Conservation (phyloP, 1,140 invertebrate species). For the Cotesia vestalis region DNA sequence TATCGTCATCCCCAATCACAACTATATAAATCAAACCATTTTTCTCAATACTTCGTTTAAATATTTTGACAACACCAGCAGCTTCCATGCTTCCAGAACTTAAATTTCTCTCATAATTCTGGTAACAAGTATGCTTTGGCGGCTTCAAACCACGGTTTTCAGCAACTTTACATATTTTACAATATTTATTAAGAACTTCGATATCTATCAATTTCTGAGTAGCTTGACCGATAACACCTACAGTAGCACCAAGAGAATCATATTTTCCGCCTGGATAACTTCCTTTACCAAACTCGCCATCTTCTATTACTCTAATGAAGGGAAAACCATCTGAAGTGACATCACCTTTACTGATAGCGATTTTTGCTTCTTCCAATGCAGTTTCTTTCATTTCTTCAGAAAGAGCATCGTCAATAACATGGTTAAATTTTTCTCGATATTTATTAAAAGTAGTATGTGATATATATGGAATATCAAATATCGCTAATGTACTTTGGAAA, state of each 20-base stretch:
- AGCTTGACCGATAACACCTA: slow-evolving; percentile 47
- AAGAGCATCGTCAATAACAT: slow-evolving; percentile 31
- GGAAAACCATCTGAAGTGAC: too few relatives aligned
- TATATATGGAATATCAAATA: slow-evolving; percentile 42
- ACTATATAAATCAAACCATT: too few relatives aligned
- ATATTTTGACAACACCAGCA: too few relatives aligned
- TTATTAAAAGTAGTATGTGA: slow-evolving; percentile 36
- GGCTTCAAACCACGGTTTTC: too few relatives aligned
- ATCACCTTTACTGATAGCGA: too few relatives aligned
- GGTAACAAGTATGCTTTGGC: too few relatives aligned
- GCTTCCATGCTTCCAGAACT: neutral
- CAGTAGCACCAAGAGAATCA: slow-evolving; percentile 50
- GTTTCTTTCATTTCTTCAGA: too few relatives aligned
- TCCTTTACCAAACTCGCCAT: slow-evolving; percentile 43
- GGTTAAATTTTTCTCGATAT: slow-evolving; percentile 35
- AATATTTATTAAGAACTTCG: slow-evolving; percentile 33
- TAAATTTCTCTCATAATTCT: slow-evolving; percentile 40
- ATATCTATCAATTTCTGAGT: slow-evolving; percentile 53
- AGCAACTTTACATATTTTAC: too few relatives aligned
- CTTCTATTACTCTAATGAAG: too few relatives aligned
- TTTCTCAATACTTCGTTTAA: too few relatives aligned
- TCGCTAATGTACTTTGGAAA: slow-evolving; percentile 25
- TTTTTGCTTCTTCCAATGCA: too few relatives aligned
- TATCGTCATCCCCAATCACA: too few relatives aligned
- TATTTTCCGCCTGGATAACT: slow-evolving; percentile 49